A percentile compares a stretch with the other conserved stretches of the same genome.
Conservation (phyloP, 2,888 invertebrate species). For the Cheilosia vulpina region DNA sequence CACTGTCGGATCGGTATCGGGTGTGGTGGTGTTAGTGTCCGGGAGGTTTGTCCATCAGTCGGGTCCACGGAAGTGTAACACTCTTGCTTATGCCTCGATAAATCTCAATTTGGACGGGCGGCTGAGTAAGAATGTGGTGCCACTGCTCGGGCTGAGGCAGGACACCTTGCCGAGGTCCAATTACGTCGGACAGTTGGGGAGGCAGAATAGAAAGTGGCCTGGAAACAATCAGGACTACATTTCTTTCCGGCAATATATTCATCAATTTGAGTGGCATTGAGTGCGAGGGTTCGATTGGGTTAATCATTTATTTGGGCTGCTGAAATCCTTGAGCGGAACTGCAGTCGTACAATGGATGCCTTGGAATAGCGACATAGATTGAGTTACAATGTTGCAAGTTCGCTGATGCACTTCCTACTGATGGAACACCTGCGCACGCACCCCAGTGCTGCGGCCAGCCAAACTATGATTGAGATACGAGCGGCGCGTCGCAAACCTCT, state of each 20-base stretch:
- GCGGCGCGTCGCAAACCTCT: conserved; percentile 61
- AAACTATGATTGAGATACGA: conserved; percentile 72
- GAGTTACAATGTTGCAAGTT: too few relatives aligned
- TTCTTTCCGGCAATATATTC: conserved; percentile 43
- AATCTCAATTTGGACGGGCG: conserved; percentile 65
- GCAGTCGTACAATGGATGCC: not conserved
- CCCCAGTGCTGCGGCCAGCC: conserved; percentile 7
- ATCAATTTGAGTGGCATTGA: conserved; percentile 43
- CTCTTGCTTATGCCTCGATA: conserved; percentile 67
- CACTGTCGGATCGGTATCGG: conserved; percentile 73
- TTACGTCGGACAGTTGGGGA: conserved; percentile 50
- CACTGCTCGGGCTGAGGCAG: conserved; percentile 51
- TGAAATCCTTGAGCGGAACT: not conserved
- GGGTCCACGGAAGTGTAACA: conserved; percentile 71
- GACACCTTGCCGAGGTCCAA: conserved; percentile 65
- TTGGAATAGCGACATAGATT: too few relatives aligned
- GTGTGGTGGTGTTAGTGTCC: conserved; percentile 22
- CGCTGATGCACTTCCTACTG: not conserved
- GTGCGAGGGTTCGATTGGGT: not conserved
- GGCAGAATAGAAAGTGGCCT: not conserved
- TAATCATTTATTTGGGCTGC: not conserved
- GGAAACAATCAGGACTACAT: conserved; percentile 56
- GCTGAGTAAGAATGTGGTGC: conserved; percentile 15
- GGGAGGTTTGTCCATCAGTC: conserved; percentile 45
- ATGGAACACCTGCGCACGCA: conserved; percentile 61